A percentile compares a stretch with the other conserved stretches of the same genome.
phyloP scores from a whole-genome alignment of 2,113 vertebrate species.

The Euleptes europaea region DNA sequence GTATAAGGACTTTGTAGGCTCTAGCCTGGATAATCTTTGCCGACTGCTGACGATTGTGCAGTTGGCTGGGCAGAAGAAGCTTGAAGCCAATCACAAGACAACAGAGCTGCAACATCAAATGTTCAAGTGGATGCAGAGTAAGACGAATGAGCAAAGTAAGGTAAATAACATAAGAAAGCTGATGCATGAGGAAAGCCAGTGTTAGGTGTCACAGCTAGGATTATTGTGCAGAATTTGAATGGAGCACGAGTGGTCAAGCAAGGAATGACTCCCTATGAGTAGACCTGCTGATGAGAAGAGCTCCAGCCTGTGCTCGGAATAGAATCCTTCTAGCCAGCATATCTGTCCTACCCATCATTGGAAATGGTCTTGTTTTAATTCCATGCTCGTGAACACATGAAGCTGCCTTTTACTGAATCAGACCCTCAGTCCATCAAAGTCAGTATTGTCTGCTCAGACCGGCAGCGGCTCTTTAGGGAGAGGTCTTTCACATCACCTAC shows the following conservation, averaged over 20 bases:
- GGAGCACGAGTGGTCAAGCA: not conserved
- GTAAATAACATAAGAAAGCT: conserved; percentile 56
- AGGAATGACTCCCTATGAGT: not conserved
- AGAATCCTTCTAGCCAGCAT: not conserved
- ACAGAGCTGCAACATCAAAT: conserved; percentile 78
- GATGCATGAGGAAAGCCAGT: conserved; percentile 23
- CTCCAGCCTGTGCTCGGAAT: not conserved
- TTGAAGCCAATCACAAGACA: conserved; percentile 80
- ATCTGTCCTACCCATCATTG: not conserved
- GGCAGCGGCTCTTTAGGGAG: too few species aligned
- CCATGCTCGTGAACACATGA: too few species aligned
- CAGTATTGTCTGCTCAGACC: too few species aligned
- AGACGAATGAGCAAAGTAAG: conserved; percentile 60
- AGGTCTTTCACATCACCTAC: too few species aligned
- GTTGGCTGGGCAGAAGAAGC: conserved; percentile 76
- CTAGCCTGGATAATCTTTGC: conserved; percentile 79
- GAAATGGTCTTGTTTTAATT: not conserved
- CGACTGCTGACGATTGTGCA: conserved; percentile 84
- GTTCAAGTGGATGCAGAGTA: conserved; percentile 71
- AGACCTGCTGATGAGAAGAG: not conserved
- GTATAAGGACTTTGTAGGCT: conserved; percentile 74
- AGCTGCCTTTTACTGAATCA: too few species aligned
- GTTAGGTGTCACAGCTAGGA: not conserved
- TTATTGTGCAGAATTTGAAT: not conserved
- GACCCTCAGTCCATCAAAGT: too few species aligned